Evolutionary conservation across 2,888 invertebrate species (phyloP), one percentile per base, ranked within the genome.

Genomic region (Aricia artaxerxes): DNA sequence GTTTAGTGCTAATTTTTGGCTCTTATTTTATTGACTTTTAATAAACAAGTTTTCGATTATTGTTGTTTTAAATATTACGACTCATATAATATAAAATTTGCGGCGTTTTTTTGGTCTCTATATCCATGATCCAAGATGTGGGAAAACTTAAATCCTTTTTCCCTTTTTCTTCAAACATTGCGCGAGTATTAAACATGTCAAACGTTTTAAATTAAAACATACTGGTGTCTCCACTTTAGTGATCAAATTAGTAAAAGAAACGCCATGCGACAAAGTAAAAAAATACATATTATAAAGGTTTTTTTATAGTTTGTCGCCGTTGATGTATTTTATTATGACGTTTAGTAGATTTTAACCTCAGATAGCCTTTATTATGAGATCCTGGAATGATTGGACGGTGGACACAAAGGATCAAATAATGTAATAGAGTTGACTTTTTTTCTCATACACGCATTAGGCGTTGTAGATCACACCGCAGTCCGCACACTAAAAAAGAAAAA

Each of bases 241-340:
- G 64, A 31, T 11, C 64, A 9, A 64, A 64, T 64, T 64, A 9
- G 7, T 61, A 24, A 61, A 64, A 64, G 24, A 9, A 64, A 11
- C 64, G 31, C 64, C 64, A 64, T 9, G 24, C 31, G 24, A 24
- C 24, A 24, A 24, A 24, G 24, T 24, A 24, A 0, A 24, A 24
- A 24, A 24, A 24, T n/a, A n/a, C n/a, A n/a, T n/a, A n/a, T 9
- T 31, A 9, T 64, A 7, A 6, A 2, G 31, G 24, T 64, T 31
- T 64, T 64, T 64, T 64, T 64, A 0, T 64, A 24, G 9, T 31
- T 64, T 64, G 31, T 24, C 31, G 31, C 24, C 64, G 64, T 11
- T 64, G 64, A 31, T 64, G 24, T 64, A 64, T 64, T 64, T 64
- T 64, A 64, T 64, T 64, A 64, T 64, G 64, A 64, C 64, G 64